These are phyloP conservation scores for Heterohyrax brucei DNA, from an alignment of 2,797 vertebrate species.

Conservation along the genomic window DNA sequence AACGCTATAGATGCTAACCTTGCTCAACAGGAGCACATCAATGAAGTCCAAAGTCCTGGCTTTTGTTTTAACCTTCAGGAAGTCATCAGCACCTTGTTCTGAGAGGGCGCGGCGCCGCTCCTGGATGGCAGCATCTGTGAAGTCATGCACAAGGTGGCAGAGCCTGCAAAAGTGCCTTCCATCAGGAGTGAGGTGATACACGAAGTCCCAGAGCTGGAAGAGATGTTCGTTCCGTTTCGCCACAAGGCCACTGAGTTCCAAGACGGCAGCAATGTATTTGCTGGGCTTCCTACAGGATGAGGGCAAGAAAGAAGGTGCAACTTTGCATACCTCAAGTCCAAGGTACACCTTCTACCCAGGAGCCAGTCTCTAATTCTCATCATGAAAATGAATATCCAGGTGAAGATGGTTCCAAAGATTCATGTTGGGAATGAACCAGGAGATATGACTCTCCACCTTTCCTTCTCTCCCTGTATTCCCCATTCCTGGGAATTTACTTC, in stretches of 20 bases:
- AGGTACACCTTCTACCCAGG: not conserved
- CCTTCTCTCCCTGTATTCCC: not conserved
- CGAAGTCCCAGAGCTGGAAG: constrained; percentile 91
- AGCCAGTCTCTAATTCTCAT: not conserved
- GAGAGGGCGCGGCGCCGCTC: constrained; percentile 83
- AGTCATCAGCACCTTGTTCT: constrained; percentile 74
- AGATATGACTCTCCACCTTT: not conserved
- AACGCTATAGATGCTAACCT: constrained; percentile 85
- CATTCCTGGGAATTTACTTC: too few species aligned
- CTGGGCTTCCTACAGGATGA: constrained; percentile 87
- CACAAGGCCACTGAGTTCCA: constrained; percentile 92
- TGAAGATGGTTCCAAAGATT: not conserved
- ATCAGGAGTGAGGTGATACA: constrained; percentile 91
- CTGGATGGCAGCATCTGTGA: constrained; percentile 91
- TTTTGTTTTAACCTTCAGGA: constrained; percentile 73
- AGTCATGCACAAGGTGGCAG: constrained; percentile 91
- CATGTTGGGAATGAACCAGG: not conserved
- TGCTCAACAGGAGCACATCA: constrained; percentile 93
- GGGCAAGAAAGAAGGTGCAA: not conserved
- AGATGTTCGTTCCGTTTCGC: constrained; percentile 88
- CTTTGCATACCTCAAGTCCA: not conserved
- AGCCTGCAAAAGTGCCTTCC: constrained; percentile 90
- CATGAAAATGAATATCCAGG: not conserved
- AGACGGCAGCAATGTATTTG: constrained; percentile 93
- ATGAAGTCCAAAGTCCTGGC: constrained; percentile 92